Evolutionary conservation across 2,888 invertebrate species (phyloP).

Genomic region (Helobdella robusta): DNA sequence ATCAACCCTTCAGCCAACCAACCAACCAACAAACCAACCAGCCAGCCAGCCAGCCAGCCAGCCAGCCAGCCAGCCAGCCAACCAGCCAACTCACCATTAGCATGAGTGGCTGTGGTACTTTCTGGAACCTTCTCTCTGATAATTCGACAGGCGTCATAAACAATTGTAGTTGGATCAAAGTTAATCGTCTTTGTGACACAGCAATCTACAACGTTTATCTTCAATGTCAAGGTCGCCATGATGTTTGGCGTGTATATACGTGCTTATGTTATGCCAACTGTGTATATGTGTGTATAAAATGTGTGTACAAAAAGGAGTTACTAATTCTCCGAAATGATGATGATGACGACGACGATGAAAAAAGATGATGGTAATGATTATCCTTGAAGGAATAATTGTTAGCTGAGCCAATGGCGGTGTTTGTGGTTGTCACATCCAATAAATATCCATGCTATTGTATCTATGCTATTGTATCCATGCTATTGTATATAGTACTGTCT

Average conservation of each 20-base stretch:
- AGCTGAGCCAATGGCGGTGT: too few species aligned
- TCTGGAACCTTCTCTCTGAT: slow-evolving; percentile 90
- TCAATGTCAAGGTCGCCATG: slow-evolving; percentile 53
- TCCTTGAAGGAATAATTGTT: too few species aligned
- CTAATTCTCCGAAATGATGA: too few species aligned
- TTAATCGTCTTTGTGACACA: slow-evolving; percentile 86
- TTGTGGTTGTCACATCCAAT: too few species aligned
- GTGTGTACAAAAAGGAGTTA: too few species aligned
- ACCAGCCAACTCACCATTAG: slow-evolving; percentile 7
- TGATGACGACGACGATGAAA: too few species aligned
- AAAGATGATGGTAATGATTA: too few species aligned
- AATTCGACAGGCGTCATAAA: slow-evolving; percentile 88
- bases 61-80: neutral
- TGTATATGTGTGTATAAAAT: neutral
- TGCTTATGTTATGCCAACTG: neutral
- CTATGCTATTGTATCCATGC: too few species aligned
- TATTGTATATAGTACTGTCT: too few species aligned
- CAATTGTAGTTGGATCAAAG: slow-evolving; percentile 86
- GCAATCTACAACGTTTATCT: slow-evolving; percentile 52
- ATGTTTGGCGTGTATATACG: too few species aligned
- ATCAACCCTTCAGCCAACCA: slow-evolving; percentile 1
- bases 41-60: neutral
- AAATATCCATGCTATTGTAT: too few species aligned
- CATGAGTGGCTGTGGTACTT: slow-evolving; percentile 70
- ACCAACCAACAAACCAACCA: slow-evolving; percentile 4